A percentile compares a stretch with the other conserved stretches of the same genome.
Conservation (phyloP, 2,797 vertebrate genomes). For the Acipenser transmontanus region DNA sequence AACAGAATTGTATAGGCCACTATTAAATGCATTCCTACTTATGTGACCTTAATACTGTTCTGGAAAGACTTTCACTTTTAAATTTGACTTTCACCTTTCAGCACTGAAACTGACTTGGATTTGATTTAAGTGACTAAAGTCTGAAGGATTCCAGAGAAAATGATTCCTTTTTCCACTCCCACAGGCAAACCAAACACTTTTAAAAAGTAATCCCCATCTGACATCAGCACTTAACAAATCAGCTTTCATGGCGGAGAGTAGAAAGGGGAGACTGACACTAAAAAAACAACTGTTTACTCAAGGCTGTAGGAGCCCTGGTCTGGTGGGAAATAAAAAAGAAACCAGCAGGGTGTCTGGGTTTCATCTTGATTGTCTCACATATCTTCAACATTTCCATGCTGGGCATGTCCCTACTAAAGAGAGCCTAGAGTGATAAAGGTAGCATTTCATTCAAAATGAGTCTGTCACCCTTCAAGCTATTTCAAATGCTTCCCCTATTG, state of each 20-base stretch:
- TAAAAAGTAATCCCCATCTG: constrained; percentile 67
- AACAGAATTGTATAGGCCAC: no score
- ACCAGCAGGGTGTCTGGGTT: constrained; percentile 48
- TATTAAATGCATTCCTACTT: no score
- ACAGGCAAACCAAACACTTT: constrained; percentile 61
- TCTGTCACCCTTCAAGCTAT: constrained; percentile 49
- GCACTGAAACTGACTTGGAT: no score
- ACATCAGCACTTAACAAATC: constrained; percentile 70
- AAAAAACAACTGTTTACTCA: constrained; percentile 33
- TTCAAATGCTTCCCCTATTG: constrained; percentile 73
- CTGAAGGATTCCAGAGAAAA: no score
- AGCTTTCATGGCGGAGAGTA: constrained; percentile 46
- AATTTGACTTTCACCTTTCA: no score
- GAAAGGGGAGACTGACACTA: constrained; percentile 47
- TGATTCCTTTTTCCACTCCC: constrained; percentile 41
- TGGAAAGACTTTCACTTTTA: no score
- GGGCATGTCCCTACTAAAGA: constrained; percentile 15
- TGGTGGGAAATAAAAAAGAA: constrained; percentile 12
- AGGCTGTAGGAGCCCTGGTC: constrained; percentile 11
- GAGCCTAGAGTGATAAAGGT: constrained; percentile 23
- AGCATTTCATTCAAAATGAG: constrained; percentile 48
- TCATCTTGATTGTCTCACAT: constrained; percentile 39
- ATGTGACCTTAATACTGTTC: no score
- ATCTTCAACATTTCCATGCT: constrained; percentile 11
- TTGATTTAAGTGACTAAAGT: no score